Conservation (phyloP, 2,888 invertebrate species). For the Pyrocoelia pectoralis region DNA sequence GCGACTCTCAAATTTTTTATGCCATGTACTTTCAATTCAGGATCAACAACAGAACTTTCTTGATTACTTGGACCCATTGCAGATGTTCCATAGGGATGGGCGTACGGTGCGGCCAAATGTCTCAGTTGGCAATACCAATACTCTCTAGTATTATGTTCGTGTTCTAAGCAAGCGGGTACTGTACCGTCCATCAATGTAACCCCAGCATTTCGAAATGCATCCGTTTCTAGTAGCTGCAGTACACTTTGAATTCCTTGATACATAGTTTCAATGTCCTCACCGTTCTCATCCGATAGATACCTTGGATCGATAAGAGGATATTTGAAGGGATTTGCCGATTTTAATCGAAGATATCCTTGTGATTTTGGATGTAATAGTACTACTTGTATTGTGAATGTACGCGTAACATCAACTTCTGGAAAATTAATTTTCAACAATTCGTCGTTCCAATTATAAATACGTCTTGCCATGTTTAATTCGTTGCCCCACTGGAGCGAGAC, state of each 20-base stretch:
- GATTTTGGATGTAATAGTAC: conserved; percentile 1
- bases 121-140: conserved; percentile 70
- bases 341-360: neutral
- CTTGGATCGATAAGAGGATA: neutral
- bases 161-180: conserved; percentile 64
- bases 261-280: too few relatives aligned
- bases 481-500: conserved; percentile 23
- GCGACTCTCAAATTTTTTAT: conserved; percentile 41
- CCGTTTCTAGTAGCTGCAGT: conserved; percentile 49
- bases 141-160: conserved; percentile 64
- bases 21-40: conserved; percentile 62
- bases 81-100: conserved; percentile 73
- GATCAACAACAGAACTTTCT: conserved; percentile 64
- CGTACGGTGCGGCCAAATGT: conserved; percentile 65
- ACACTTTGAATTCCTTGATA: neutral
- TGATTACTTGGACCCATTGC: conserved; percentile 50
- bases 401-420: neutral
- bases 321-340: too few relatives aligned
- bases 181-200: conserved; percentile 64
- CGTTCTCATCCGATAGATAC: neutral
- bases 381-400: neutral
- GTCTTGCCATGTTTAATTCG: neutral
- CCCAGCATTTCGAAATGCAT: conserved; percentile 65
- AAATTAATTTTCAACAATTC: neutral
- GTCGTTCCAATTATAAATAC: neutral